phyloP scores from a whole-genome alignment of 2,888 invertebrate species.

The Drosophila anomalata region DNA sequence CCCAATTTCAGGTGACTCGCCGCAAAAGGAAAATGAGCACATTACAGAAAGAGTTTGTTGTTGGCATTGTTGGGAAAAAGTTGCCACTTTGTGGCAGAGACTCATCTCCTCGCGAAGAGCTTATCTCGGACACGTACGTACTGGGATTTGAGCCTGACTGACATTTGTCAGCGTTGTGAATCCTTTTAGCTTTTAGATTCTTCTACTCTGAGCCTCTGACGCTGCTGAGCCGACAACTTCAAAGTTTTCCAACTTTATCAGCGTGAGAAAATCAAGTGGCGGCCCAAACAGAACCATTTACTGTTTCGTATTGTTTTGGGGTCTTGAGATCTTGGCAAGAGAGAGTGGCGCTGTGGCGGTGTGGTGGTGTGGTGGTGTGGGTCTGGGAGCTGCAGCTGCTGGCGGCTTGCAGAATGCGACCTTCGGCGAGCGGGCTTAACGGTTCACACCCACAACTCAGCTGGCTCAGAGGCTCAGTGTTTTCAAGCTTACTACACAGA shows the following conservation, averaged over 20 bases:
- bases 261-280: conserved; percentile 59
- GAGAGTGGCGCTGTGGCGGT: conserved; percentile 12
- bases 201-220: conserved; percentile 9
- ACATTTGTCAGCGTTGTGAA: conserved; percentile 69
- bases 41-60: conserved; percentile 34
- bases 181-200: conserved; percentile 45
- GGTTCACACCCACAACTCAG: conserved; percentile 48
- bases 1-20: conserved; percentile 66
- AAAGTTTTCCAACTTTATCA: conserved; percentile 64
- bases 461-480: conserved; percentile 1
- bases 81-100: conserved; percentile 6
- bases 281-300: conserved; percentile 27
- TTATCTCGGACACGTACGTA: conserved; percentile 67
- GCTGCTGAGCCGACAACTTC: conserved; percentile 58
- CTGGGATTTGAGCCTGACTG: conserved; percentile 67
- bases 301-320: conserved; percentile 28
- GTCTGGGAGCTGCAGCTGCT: conserved; percentile 52
- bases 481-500: background rate
- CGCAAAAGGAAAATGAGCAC: conserved; percentile 79
- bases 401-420: conserved; percentile 21
- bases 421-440: conserved; percentile 38
- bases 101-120: conserved; percentile 42
- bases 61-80: background rate
- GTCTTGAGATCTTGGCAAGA: conserved; percentile 11
- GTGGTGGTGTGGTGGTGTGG: background rate